These are phyloP conservation scores for Saxicola maurus DNA, from an alignment of 2,797 vertebrate species.

Conservation along the genomic window DNA sequence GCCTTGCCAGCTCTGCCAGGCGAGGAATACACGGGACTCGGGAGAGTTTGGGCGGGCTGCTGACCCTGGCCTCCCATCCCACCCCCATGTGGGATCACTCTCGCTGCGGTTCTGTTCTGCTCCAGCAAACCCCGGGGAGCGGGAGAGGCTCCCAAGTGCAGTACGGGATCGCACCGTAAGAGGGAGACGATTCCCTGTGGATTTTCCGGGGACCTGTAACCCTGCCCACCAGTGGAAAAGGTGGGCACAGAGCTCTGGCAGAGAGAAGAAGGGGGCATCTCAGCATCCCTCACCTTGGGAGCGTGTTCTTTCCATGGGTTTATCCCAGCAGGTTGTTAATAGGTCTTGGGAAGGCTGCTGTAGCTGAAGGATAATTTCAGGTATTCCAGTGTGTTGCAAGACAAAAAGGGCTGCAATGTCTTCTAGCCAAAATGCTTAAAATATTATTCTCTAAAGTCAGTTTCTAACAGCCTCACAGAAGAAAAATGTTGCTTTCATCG, in stretches of 20 bases:
- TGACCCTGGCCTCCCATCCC: background rate
- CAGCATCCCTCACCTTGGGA: background rate
- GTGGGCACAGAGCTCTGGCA: background rate
- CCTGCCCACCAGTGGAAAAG: background rate
- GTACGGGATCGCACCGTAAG: slow-evolving; percentile 34
- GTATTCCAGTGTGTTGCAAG: background rate
- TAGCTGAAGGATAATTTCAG: background rate
- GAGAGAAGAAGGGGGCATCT: background rate
- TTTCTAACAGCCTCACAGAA: background rate
- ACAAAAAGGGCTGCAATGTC: background rate
- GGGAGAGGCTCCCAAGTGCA: background rate
- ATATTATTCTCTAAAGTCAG: background rate
- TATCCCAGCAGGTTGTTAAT: background rate
- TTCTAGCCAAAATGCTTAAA: background rate
- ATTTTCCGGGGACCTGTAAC: background rate
- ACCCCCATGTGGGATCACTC: no score
- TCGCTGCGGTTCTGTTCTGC: accelerated
- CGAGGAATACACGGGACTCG: accelerated
- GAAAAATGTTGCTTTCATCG: background rate
- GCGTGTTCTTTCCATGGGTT: accelerated
- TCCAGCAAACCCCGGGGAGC: background rate
- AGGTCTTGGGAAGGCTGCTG: background rate
- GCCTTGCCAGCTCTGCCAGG: background rate
- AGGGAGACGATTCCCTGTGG: slow-evolving; percentile 54
- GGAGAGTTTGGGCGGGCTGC: background rate